Evolutionary conservation across 2,888 invertebrate genomes (phyloP), one percentile per base, ranked within the genome.

Genomic region (Ceraclea dissimilis): DNA sequence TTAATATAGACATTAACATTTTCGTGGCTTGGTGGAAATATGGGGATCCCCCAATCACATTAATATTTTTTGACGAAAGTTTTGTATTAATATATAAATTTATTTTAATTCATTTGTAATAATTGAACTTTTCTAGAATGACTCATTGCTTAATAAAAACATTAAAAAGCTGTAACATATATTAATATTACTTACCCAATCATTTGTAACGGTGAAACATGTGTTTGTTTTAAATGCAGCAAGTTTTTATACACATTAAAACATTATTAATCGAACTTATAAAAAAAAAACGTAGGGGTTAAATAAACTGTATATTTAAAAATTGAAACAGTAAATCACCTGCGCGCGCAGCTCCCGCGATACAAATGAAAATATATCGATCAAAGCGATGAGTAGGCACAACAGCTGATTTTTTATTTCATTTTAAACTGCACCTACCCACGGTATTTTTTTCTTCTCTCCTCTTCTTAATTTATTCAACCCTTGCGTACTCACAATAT

Each of bases 341-440:
- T 61, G 61, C 59, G 53, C 54, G 26, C 52, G 56, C 55, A 54
- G 48, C 16, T 46, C 51, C 49, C 48, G 51, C 54, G 51, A 49
- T 43, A 53, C 54, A 33, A 49, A 46, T 49, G 47, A 55, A 55
- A 57, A 61, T n/a, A 39, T 39, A 39, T 61, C 61, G 61, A 61
- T 61, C 61, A 61, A 53, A 34, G 50, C 56, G 52, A 49, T 50
- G 54, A 53, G 51, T 21, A 21, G 39, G 39, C 55, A 47, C 34
- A 59, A 56, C 61, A 59, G 61, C 59, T 61, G 61, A 61, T 61
- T 58, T 59, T 61, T 61, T 61, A 54, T 56, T 58, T 56, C 56
- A 54, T 53, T 58, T 52, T 54, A 57, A 61, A 61, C 51, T 59
- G 48, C 52, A 55, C 58, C 52, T 58, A 56, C 59, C 58, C 55